Evolutionary conservation across 2,888 invertebrate genomes (phyloP).

Genomic region (Labia minor): DNA sequence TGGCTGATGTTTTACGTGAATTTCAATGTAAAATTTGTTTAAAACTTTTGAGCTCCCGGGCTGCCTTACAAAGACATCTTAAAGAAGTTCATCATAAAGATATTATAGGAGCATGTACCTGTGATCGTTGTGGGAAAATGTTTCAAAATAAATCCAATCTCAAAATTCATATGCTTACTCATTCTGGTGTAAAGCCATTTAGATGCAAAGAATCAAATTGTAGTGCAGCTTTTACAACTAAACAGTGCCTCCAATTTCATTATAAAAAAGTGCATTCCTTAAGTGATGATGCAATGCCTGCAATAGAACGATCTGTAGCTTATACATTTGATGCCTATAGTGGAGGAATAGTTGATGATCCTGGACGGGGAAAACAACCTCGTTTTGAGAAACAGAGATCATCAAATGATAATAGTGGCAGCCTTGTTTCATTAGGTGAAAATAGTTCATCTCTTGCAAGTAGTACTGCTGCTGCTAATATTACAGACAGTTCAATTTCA

Average conservation of each 20-base stretch:
- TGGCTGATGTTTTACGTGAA: conserved; percentile 56
- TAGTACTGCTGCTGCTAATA: conserved; percentile 23
- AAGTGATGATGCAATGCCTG: conserved; percentile 57
- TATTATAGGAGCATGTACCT: conserved; percentile 44
- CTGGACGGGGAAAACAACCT: conserved; percentile 36
- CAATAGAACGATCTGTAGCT: conserved; percentile 58
- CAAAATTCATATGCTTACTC: conserved; percentile 67
- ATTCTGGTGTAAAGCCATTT: conserved; percentile 64
- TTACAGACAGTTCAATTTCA: conserved; percentile 22
- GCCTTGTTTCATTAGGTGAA: conserved; percentile 24
- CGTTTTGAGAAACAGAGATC: conserved; percentile 23
- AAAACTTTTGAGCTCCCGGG: conserved; percentile 58
- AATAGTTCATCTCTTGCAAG: conserved; percentile 21
- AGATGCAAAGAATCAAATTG: conserved; percentile 54
- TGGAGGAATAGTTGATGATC: conserved; percentile 48
- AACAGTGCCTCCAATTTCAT: conserved; percentile 65
- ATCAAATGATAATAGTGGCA: conserved; percentile 24
- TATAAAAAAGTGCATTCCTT: conserved; percentile 65
- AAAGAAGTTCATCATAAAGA: conserved; percentile 61
- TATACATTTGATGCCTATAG: conserved; percentile 66
- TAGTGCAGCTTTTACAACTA: conserved; percentile 61
- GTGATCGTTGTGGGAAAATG: conserved; percentile 58
- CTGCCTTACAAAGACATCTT: conserved; percentile 57
- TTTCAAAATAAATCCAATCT: conserved; percentile 66
- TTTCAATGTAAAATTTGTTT: conserved; percentile 63